Evolutionary conservation across 2,888 invertebrate species (phyloP), one percentile per base, ranked within the genome.

Genomic region (Calliopum simillimum): DNA sequence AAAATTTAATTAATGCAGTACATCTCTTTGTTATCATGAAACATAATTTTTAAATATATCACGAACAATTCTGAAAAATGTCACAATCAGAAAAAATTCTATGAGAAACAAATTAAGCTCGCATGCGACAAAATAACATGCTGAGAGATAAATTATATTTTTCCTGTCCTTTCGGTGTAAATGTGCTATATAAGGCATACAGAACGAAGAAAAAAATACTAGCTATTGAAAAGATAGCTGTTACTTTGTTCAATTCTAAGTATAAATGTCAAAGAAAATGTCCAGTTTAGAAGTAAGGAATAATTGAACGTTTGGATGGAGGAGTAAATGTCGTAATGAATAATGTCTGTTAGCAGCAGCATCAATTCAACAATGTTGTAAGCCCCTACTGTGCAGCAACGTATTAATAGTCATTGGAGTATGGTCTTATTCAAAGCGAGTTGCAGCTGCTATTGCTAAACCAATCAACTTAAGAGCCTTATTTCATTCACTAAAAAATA

Each of bases 101-200:
- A 62, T 44, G 46, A 62, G 61, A 62, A n/a, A 51, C n/a, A 53
- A 13, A 46, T 11, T 11, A 21, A 62, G 47, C 14, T 21, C 21
- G 23, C 47, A n/a, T 21, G 11, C 41, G 41, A 64, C 8, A 53
- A 33, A 41, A 8, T 33, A 25, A 51, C 68, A 68, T 61, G 59
- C 68, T 59, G 68, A 19, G 67, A 67, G 44, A 67, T 58, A 67
- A 67, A 67, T 67, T 58, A 46, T 21, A n/a, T n/a, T n/a, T n/a
- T 13, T 19, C 8, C 58, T 58, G 67, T 44, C 43, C 8, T 33
- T 33, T 33, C 44, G 11, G 14, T 4, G 12, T 14, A n/a, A 1
- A n/a, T 25, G 25, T n/a, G n/a, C n/a, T 33, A 33, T 33, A 1
- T 33, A 33, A 33, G 33, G 4, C 33, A n/a, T n/a, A n/a, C n/a